Evolutionary conservation across 2,113 vertebrate genomes (phyloP), one percentile per base, ranked within the genome.

Genomic region (Genyomyrus donnyi): DNA sequence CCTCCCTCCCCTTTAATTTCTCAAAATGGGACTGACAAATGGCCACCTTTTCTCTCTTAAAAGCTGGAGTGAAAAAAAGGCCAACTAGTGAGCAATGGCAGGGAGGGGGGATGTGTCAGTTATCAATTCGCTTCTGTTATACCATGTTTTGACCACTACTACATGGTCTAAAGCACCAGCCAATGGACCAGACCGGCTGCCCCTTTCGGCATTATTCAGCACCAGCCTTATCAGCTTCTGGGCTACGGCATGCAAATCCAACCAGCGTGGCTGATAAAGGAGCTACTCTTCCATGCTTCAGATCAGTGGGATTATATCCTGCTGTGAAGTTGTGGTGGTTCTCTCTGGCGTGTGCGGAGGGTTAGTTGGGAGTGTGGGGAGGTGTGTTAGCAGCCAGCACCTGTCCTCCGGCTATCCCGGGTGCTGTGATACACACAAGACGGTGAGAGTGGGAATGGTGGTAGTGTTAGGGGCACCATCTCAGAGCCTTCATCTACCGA

Each of bases 201-300:
- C 35, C 1, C 4, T 42, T 42, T 35, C 31, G 0, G 94, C 92
- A 97, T 97, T 97, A 97, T 96, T 97, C 97, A 97, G 96, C 95
- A 93, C 90, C 92, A 39, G 92, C 93, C 88, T 94, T 96, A 92
- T 93, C 96, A 96, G 90, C 84, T 93, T 91, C 95, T 94, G 94
- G 96, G 95, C 90, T 94, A 95, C 95, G 96, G 96, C 97, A 97
- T 97, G 96, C 97, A 97, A 97, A 97, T 97, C 94, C 94, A 96
- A 97, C 97, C 94, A 93, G 95, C 96, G 95, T 96, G 96, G 96
- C 62, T 91, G 96, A 97, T 97, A 97, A 96, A 94, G 94, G 95
- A 96, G 96, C 97, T 96, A 96, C 96, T 97, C 96, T 96, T 93
- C 94, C 94, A 94, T 94, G 95, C 96, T 95, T 96, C 95, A 96